Conservation (phyloP, 2,113 vertebrate genomes). For the Apteryx mantelli region DNA sequence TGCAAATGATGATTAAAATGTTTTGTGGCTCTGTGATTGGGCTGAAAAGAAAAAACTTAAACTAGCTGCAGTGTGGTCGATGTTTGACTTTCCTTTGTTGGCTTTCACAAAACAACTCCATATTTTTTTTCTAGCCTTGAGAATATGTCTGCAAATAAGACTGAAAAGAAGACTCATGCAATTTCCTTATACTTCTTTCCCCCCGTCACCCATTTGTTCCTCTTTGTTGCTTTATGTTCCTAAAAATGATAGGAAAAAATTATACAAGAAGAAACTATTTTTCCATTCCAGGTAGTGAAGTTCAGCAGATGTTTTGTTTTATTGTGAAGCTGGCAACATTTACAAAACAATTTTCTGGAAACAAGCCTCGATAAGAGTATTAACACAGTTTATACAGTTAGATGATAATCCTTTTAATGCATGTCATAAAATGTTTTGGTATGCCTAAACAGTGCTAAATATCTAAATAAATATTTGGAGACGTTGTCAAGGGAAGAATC, state of each 20-base stretch:
- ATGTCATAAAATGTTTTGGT: not conserved
- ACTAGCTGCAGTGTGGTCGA: not conserved
- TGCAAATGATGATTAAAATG: not conserved
- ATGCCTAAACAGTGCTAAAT: not conserved
- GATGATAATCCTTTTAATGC: not conserved
- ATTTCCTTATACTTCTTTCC: not conserved
- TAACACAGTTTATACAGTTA: not conserved
- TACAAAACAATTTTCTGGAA: not conserved
- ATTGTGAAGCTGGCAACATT: constrained; percentile 5
- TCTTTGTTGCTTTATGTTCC: not conserved
- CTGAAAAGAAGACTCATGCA: not conserved
- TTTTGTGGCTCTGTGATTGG: not conserved
- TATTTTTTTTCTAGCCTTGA: not conserved
- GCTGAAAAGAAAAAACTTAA: not conserved
- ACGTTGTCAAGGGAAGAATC: not conserved
- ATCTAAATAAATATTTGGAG: not conserved
- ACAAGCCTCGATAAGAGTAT: not conserved
- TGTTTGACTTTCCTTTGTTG: not conserved
- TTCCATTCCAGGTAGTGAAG: not conserved
- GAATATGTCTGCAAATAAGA: not conserved
- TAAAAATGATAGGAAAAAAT: not conserved
- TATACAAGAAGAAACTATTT: not conserved
- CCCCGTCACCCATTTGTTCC: not conserved
- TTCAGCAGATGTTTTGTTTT: constrained; percentile 48
- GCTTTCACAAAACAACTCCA: not conserved